Evolutionary conservation across 2,888 invertebrate genomes (phyloP), one percentile per base, ranked within the genome.

Genomic region (Nematopogon swammerdamellus): DNA sequence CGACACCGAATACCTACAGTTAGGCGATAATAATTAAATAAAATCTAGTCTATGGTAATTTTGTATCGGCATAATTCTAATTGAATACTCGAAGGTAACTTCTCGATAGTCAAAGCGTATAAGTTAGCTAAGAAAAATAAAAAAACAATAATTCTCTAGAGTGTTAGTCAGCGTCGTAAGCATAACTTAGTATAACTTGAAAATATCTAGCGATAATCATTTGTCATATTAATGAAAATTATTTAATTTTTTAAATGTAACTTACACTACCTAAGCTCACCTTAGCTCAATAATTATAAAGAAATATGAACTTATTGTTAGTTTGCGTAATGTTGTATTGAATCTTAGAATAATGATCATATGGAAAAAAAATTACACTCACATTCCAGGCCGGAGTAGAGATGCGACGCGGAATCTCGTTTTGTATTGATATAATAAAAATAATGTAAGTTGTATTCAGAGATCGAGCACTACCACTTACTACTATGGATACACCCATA

Each of bases 391-490:
- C 19, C 45, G 29, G 53, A 51, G 30, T 49, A 50, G 55, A 53
- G 53, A 64, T 63, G 60, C 51, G 65, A 63, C 61, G 68, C 63
- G 59, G 63, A 65, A 66, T 25, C 25, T 25, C 25, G 8, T 25
- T 25, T 25, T 25, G 25, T 25, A 25, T 25, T 25, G 25, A 8
- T 25, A 25, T 64, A 65, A 64, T 63, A 65, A 66, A 63, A 65
- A 66, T 61, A 60, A 64, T 62, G 62, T 65, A 67, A 75, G 70
- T 70, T 67, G 36, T 36, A 36, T 36, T 36, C 66, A 70, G 67
- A 69, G 61, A 70, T 72, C 70, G 68, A 76, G 76, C 77, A 80
- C 79, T 72, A 72, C 67, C 68, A 75, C 70, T 57, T 72, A 77
- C 64, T 76, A 73, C 65, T 73, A 75, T 72, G 72, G 70, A 70